Base-by-base conservation (phyloP, 2,888 invertebrate species). In the Conus canariensis region DNA sequence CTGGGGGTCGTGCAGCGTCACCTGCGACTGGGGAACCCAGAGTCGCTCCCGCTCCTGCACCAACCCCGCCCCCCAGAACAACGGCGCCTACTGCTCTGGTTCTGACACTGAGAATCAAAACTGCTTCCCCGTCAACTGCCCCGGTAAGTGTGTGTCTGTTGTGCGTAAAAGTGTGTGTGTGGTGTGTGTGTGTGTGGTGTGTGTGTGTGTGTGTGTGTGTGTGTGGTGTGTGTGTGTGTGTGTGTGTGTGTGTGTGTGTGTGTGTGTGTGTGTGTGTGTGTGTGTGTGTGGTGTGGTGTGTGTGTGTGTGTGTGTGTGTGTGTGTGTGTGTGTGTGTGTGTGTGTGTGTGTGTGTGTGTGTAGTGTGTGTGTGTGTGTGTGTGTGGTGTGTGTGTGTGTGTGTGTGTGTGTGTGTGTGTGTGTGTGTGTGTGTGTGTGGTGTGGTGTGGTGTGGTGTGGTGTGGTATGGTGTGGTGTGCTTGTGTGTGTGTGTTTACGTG, bases 81-180 rank as follows among this genome's bases (percentile, higher is more conserved):
- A 25, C 59, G 85, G 85, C 9, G 85, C 85, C 22, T 8, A 59
- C 85, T 85, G 85, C 22, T 59, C 85, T 10, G 85, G 85, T 0
- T 60, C 85, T 16, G 60, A 25, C 85, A 85, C 16, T 25, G 59
- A 85, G 9, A 60, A 4, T 4, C 77, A 77, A 30, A 77, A 77
- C 77, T 77, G 77, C 77, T 77, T 77, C 77, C 77, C 77, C 10
- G 77, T 77, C 12, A 25, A 77, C 77, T 77, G 77, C 30, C 77
- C 77, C 10, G 77, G 77, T 77, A 12, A 30, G 77, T 77, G 77
- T 25, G 0, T 10, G 30, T 10, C 16, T 16, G 16, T 64, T 10
- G 64, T 64, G 64, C 9, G 64, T 64, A 14, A 14, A 16, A 30
- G 2, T 30, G 30, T 30, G 30, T 30, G 30, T 30, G 30, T 7